Evolutionary conservation across 1,140 invertebrate species (phyloP), one percentile per base, ranked within the genome.

Genomic region (Polypedilum pembai): DNA sequence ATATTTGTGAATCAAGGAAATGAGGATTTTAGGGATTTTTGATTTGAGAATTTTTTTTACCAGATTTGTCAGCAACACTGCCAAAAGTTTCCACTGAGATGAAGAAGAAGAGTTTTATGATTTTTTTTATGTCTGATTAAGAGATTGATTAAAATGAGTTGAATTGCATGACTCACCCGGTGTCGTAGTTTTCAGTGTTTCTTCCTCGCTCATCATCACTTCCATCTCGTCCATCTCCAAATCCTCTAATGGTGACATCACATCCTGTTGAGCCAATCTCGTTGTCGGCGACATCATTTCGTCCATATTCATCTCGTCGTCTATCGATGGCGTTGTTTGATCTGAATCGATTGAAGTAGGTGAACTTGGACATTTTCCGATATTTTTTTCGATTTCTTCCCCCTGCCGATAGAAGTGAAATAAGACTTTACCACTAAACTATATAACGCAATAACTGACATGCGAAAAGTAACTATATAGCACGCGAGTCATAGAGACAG

Each of bases 381-480:
- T 21, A 69, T 69, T 74, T 74, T 74, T 74, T 56, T 72, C 56
- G n/a, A 66, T 20, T 73, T n/a, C 40, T 74, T 74, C 56, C 74
- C 74, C 74, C 74, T 74, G 74, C 74, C 74, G 63, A 74, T 74
- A 63, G 40, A 74, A 66, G 69, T 40, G 18, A 65, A 74, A 73
- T 73, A 73, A 72, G 56, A 74, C 40, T 45, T 74, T 74, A 74
- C 74, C 74, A 74, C 74, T 66, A 74, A 17, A 69, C 65, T 74
- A 45, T 74, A 21, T 8, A 74, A 74, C 18, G 8, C 17, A n/a
- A 56, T 56, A 56, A 56, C 45, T 56, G 45, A n/a, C 45, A 56
- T 56, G 45, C 45, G 45, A 56, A 56, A 56, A 56, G 45, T 56
- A 33, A 33, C 24, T 33, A 33, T 33, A 33, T 33, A 33, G 24